A percentile compares a stretch with the other conserved stretches of the same genome.
phyloP scores from a whole-genome alignment of 64 coral and sea anemone species.

The Stylophora pistillata region DNA sequence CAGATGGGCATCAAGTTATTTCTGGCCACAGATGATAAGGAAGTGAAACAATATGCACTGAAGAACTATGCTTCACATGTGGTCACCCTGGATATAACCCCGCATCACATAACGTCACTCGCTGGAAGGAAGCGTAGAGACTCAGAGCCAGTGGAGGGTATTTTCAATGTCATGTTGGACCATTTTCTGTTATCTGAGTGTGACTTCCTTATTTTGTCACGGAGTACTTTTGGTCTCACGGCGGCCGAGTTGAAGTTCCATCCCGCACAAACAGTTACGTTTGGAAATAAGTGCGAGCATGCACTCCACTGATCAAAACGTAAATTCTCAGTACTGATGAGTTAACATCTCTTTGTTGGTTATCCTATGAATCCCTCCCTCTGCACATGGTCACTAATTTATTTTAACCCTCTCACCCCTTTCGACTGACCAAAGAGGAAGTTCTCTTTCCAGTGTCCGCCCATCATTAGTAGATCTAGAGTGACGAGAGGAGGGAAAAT shows the following conservation, averaged over 20 bases:
- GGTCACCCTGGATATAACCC: constrained; percentile 37
- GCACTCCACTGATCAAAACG: too few species aligned
- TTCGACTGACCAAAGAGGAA: too few species aligned
- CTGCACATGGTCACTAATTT: too few species aligned
- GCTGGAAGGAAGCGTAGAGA: neutral
- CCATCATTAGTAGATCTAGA: too few species aligned
- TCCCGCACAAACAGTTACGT: constrained; percentile 1
- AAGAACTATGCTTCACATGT: constrained; percentile 26
- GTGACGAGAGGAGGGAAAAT: too few species aligned
- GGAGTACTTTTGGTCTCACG: constrained; percentile 54
- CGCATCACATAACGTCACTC: constrained; percentile 62
- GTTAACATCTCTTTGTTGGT: too few species aligned
- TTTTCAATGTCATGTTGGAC: constrained; percentile 45
- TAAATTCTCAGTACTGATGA: too few species aligned
- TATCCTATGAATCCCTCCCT: too few species aligned
- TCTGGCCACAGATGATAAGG: constrained; percentile 37
- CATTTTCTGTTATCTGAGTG: constrained; percentile 76
- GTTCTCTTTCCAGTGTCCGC: too few species aligned
- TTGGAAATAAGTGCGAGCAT: neutral
- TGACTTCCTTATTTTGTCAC: constrained; percentile 58
- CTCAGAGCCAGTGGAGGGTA: constrained; percentile 27
- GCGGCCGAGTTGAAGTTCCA: constrained; percentile 52
- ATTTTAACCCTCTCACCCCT: too few species aligned
- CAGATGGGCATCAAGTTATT: constrained; percentile 4
- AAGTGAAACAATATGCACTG: neutral